Evolutionary conservation across 2,113 vertebrate genomes (phyloP), one percentile per base, ranked within the genome.

Genomic region (Nerophis ophidion): DNA sequence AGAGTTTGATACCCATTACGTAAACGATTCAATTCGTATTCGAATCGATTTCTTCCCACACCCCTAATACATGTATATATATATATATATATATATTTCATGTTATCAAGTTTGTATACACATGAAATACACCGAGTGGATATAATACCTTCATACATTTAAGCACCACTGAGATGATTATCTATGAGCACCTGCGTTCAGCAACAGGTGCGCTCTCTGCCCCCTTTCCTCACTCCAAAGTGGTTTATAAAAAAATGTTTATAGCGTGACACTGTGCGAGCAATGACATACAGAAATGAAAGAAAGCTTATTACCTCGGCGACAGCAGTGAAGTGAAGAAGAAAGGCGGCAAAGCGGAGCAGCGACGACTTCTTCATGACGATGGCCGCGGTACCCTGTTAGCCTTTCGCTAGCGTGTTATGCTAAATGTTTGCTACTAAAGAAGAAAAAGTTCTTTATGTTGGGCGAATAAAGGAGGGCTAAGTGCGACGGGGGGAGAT

Each of bases 161-260:
- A 3, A 26, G 26, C 26, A 26, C 26, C 26, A 26, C 26, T 26
- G 26, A 26, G 40, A 44, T 12, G 40, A 10, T 44, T 12, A 9
- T 40, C 9, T 1, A 54, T n/a, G 0, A 8, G 12, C 47, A 6
- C 1, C 47, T 42, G 6, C 48, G 38, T 70, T 69, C 65, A 71
- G 75, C 76, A 80, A 77, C 84, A 84, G 84, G 82, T 86, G 82
- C 68, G 57, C 56, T 15, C 38, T 68, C 26, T 26, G 38, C 55
- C 50, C 16, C 53, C 17, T 42, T 34, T 15, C 3, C 51, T 33
- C 50, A 26, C 26, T 0, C 16, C 17, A 45, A 34, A 26, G 26
- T 26, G 26, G 26, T 26, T 26, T 26, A 26, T 26, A 3, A 26
- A 26, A 26, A 26, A 26, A 26, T 33, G 10, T 36, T 40, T 44